Evolutionary conservation across 1,140 invertebrate genomes (phyloP).

Genomic region (Drosophila athabasca): DNA sequence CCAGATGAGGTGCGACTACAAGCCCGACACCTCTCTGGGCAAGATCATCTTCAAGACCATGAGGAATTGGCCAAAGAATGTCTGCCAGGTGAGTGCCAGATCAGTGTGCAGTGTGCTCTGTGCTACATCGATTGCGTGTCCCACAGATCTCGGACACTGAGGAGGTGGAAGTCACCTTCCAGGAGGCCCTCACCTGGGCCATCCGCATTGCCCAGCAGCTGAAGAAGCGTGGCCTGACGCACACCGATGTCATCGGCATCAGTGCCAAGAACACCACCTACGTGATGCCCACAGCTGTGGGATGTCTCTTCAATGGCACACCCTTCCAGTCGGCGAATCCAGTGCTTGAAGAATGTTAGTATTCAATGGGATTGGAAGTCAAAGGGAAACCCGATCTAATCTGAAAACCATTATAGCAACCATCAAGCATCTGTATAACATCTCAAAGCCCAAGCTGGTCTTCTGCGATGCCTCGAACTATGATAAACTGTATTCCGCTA

Average conservation of each 20-base stretch:
- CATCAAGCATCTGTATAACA: slow-evolving; percentile 46
- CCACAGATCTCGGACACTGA: slow-evolving; percentile 48
- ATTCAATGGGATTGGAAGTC: background rate
- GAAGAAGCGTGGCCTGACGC: slow-evolving; percentile 31
- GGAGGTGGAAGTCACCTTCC: slow-evolving; percentile 39
- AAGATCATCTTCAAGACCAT: slow-evolving; percentile 54
- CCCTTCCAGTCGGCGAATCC: slow-evolving; percentile 58
- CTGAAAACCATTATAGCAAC: slow-evolving; percentile 9
- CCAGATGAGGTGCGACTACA: slow-evolving; percentile 38
- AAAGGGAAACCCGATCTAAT: no score
- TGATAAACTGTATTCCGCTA: slow-evolving; percentile 36
- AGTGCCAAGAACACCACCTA: slow-evolving; percentile 54
- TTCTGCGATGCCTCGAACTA: slow-evolving; percentile 43
- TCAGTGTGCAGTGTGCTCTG: background rate
- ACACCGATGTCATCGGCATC: slow-evolving; percentile 60
- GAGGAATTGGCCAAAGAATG: slow-evolving; percentile 57
- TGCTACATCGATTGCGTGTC: background rate
- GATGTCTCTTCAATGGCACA: slow-evolving; percentile 54
- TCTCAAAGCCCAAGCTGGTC: slow-evolving; percentile 52
- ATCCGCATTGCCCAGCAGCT: slow-evolving; percentile 54
- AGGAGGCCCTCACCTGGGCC: slow-evolving; percentile 39
- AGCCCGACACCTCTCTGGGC: slow-evolving; percentile 49
- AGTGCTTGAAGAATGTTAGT: slow-evolving; percentile 48
- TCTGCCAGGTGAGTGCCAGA: slow-evolving; percentile 51
- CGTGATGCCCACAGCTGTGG: slow-evolving; percentile 43